A percentile compares a stretch with the other conserved stretches of the same genome.
phyloP scores from a whole-genome alignment of 2,113 vertebrate genomes.

The Phyllostomus discolor region DNA sequence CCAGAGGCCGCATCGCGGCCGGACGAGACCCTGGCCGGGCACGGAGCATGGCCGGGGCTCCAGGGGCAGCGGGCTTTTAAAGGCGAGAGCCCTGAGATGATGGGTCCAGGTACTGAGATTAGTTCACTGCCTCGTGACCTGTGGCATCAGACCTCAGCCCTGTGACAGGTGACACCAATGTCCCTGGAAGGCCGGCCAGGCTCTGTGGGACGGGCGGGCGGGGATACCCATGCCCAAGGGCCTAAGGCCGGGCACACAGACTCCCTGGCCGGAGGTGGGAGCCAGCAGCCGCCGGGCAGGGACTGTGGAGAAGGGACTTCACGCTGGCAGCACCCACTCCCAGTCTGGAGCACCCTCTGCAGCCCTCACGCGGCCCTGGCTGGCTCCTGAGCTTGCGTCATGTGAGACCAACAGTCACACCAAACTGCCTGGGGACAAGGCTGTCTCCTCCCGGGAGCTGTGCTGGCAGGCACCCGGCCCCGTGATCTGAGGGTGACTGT shows the following conservation, averaged over 20 bases:
- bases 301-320: no score
- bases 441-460: not conserved
- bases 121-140: not conserved
- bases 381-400: not conserved
- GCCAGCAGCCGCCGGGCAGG: not conserved
- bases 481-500: accelerated
- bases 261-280: not conserved
- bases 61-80: not conserved
- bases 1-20: accelerated
- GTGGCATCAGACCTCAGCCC: not conserved
- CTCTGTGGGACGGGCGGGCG: not conserved
- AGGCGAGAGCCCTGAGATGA: not conserved
- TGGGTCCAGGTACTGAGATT: not conserved
- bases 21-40: accelerated
- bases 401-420: not conserved
- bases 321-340: no score
- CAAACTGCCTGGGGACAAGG: not conserved
- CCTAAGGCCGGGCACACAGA: not conserved
- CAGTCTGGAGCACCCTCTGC: not conserved
- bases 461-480: not conserved
- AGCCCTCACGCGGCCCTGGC: not conserved
- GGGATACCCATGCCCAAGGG: not conserved
- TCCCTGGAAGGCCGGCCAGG: not conserved
- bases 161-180: no score
- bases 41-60: not conserved